Evolutionary conservation across 2,888 invertebrate genomes (phyloP), one percentile per base, ranked within the genome.

Genomic region (Tachina fera): DNA sequence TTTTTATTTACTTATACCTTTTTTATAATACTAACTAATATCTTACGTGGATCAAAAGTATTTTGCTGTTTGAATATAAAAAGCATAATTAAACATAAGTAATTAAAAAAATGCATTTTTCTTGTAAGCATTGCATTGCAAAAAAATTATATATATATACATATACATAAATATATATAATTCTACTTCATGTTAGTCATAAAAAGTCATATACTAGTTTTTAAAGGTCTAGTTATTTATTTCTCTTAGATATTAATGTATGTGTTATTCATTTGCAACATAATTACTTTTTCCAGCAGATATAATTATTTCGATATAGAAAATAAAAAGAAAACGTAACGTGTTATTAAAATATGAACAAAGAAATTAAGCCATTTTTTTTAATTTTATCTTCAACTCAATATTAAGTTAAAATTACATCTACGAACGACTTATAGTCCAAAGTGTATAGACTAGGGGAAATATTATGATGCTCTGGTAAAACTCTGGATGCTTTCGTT

Each of bases 391-490:
- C 39, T 1, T 31, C 9, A 13, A 14, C 22, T 39, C 0, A 43
- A 13, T 19, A 45, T 51, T 31, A 58, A 31, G 60, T 45, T n/a
- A 49, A 61, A 49, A 84, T 75, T 56, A 49, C 56, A 68, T 79
- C 76, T 13, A 84, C 68, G 77, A 68, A 84, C 16, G 87, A 82
- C 16, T 72, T 70, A 61, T 87, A 87, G 41, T 87, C 85, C 8
- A 83, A 68, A 41, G 77, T 74, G 74, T 87, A 87, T 39, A 81
- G 53, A 8, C 61, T 85, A 11, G 51, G 39, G 8, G 84, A 80
- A 56, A 88, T 82, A 71, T 80, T 85, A 71, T 83, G 81, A 9
- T 71, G 56, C 0, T 74, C 13, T 0, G 81, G 81, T 45, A 83
- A 68, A 60, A 79, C 67, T 51, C 63, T 79, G 1, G 39, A 31